These are phyloP conservation scores for Acleris laterana DNA, from an alignment of 2,888 invertebrate genomes.

Conservation along the genomic window DNA sequence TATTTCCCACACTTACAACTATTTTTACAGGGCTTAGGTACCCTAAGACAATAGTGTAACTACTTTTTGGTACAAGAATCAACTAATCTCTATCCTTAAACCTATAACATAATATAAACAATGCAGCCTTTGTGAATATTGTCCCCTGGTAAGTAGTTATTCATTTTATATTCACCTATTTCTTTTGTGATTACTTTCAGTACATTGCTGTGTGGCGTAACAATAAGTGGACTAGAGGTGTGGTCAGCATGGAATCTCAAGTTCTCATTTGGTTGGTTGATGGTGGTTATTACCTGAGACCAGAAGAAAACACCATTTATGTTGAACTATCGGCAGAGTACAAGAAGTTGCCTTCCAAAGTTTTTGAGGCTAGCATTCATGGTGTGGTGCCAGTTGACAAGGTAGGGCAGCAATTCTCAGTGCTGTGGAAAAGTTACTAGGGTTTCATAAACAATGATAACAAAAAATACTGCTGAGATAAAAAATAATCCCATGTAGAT, in stretches of 20 bases:
- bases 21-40: too few relatives aligned
- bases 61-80: too few relatives aligned
- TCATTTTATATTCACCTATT: not conserved
- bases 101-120: too few relatives aligned
- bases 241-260: slow-evolving; percentile 55
- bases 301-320: slow-evolving; percentile 52
- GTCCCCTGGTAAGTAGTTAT: too few relatives aligned
- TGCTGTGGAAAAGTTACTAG: too few relatives aligned
- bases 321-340: slow-evolving; percentile 52
- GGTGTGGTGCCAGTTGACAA: slow-evolving; percentile 61
- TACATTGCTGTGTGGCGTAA: slow-evolving; percentile 64
- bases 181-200: slow-evolving; percentile 43
- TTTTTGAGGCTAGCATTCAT: slow-evolving; percentile 67
- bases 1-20: too few relatives aligned
- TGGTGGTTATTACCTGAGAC: slow-evolving; percentile 55
- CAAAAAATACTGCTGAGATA: too few relatives aligned
- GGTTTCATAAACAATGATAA: too few relatives aligned
- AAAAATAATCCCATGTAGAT: too few relatives aligned
- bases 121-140: too few relatives aligned
- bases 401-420: slow-evolving; percentile 45
- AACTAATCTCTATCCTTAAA: too few relatives aligned
- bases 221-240: slow-evolving; percentile 59
- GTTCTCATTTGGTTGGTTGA: slow-evolving; percentile 64
- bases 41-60: too few relatives aligned
- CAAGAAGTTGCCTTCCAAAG: slow-evolving; percentile 57